Percentiles rank a stretch among this genome's conserved stretches.
Evolutionary conservation across 2,797 vertebrate genomes (phyloP).

Genomic region (Gymnocypris eckloni): DNA sequence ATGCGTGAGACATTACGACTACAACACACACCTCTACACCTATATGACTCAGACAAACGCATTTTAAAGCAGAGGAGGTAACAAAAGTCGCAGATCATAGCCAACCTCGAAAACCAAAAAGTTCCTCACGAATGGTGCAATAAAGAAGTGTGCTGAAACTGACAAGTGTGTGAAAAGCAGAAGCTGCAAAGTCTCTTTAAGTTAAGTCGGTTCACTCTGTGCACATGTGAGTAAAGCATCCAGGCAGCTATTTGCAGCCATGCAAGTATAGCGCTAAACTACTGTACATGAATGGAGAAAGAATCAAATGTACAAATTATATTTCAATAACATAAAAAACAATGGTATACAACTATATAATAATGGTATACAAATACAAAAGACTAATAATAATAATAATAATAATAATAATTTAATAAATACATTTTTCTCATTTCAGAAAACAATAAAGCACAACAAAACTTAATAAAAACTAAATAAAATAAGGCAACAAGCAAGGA

Average conservation of each 20-base stretch:
- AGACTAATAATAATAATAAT: background rate
- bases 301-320: background rate
- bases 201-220: background rate
- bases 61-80: conserved; percentile 1
- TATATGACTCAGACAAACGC: conserved; percentile 1
- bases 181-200: background rate
- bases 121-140: background rate
- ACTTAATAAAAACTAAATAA: background rate
- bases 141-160: background rate
- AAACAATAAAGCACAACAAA: background rate
- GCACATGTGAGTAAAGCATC: background rate
- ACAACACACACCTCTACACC: background rate
- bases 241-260: background rate
- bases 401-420: background rate
- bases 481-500: background rate
- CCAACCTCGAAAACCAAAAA: background rate
- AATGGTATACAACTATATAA: background rate
- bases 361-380: background rate
- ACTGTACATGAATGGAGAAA: background rate
- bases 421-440: background rate
- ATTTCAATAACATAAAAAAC: background rate
- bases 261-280: background rate
- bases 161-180: background rate
- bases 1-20: background rate
- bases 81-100: no score